Percentiles rank a stretch among this genome's conserved stretches.
Conservation (phyloP, 2,113 vertebrate species). For the Platysternon megacephalum region DNA sequence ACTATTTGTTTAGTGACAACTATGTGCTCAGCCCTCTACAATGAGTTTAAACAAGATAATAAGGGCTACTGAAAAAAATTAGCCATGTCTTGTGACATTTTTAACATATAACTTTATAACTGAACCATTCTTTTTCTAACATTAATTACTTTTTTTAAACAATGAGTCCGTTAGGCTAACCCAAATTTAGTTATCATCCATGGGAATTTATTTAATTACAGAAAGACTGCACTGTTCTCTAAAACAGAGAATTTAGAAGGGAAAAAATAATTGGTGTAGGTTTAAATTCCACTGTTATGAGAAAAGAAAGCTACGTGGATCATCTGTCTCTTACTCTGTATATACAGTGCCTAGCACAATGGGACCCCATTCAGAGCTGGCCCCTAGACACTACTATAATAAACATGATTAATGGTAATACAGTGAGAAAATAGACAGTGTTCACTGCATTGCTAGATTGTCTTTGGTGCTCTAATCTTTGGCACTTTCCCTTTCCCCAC, state of each 20-base stretch:
- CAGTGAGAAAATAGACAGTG: neutral
- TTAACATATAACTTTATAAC: neutral
- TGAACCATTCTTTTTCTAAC: neutral
- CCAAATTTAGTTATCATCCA: neutral
- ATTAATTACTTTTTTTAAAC: neutral
- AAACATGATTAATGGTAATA: neutral
- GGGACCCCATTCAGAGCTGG: neutral
- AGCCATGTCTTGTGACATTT: neutral
- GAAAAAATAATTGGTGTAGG: neutral
- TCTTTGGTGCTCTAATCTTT: neutral
- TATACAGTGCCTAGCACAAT: neutral
- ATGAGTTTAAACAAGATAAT: neutral
- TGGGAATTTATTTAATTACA: neutral
- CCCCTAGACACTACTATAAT: neutral
- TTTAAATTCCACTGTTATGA: neutral
- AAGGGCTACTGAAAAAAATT: neutral
- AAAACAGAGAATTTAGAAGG: neutral
- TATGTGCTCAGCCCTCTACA: neutral
- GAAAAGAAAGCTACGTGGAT: neutral
- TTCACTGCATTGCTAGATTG: slow-evolving; percentile 7
- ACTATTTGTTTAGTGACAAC: too few species aligned
- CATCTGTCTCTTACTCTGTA: neutral
- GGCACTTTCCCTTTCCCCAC: neutral
- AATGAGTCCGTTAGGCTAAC: neutral
- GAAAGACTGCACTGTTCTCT: neutral